Conservation (phyloP, 2,888 invertebrate species). For the Priapulus caudatus region DNA sequence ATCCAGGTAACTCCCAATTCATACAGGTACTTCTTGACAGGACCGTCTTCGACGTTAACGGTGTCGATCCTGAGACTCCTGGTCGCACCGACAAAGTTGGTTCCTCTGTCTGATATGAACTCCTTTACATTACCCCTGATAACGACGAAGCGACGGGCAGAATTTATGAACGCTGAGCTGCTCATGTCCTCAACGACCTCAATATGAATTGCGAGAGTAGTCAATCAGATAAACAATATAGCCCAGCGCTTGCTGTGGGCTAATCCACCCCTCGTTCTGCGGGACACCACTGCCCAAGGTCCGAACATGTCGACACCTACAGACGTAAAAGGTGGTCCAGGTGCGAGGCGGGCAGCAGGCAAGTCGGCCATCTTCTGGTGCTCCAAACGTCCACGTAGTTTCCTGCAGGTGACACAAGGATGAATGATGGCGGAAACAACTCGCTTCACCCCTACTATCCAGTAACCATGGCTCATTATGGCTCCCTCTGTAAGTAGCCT, state of each 20-base stretch:
- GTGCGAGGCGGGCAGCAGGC: conserved; percentile 20
- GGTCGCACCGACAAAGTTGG: too few species aligned
- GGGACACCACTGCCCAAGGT: conserved; percentile 22
- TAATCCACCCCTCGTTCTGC: conserved; percentile 24
- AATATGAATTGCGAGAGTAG: conserved; percentile 11
- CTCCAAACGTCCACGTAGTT: too few species aligned
- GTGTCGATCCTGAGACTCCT: too few species aligned
- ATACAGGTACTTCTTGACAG: too few species aligned
- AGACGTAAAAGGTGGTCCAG: conserved; percentile 22
- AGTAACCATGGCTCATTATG: too few species aligned
- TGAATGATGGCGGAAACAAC: too few species aligned
- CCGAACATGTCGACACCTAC: conserved; percentile 25
- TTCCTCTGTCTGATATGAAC: conserved; percentile 14
- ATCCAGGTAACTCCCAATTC: too few species aligned
- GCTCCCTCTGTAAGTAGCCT: too few species aligned
- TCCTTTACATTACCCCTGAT: conserved; percentile 16
- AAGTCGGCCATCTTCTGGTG: conserved; percentile 21
- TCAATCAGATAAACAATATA: conserved; percentile 12
- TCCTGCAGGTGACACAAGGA: too few species aligned
- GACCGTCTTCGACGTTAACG: too few species aligned
- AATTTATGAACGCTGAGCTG: conserved; percentile 12
- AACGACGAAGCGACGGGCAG: too few species aligned
- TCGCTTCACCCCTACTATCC: too few species aligned
- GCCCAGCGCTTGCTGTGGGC: conserved; percentile 14
- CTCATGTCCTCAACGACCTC: conserved; percentile 12